phyloP scores from a whole-genome alignment of 2,888 invertebrate species.

The Noctua fimbriata region DNA sequence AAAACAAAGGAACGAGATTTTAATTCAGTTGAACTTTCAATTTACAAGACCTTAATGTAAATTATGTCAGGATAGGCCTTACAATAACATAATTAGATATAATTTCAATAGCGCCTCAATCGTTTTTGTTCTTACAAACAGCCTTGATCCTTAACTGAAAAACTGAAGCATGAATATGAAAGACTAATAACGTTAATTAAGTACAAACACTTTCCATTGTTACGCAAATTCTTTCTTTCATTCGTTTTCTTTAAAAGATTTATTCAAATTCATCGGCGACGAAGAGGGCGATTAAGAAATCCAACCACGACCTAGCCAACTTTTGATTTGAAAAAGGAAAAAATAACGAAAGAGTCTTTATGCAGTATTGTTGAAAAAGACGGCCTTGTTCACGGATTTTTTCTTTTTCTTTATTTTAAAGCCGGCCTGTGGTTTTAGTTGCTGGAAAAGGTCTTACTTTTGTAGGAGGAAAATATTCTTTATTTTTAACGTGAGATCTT shows the following conservation, averaged over 20 bases:
- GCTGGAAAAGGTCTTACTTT: not conserved
- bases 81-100: not conserved
- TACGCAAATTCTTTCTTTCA: conserved; percentile 24
- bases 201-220: conserved; percentile 43
- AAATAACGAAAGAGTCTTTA: conserved; percentile 21
- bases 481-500: not conserved
- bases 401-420: not conserved
- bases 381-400: not conserved
- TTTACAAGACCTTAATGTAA: not conserved
- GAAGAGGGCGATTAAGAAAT: conserved; percentile 33
- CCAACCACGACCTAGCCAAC: conserved; percentile 40
- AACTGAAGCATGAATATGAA: conserved; percentile 21
- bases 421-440: conserved; percentile 17
- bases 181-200: conserved; percentile 41
- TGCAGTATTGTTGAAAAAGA: conserved; percentile 41
- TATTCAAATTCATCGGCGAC: conserved; percentile 47
- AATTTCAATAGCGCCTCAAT: not conserved
- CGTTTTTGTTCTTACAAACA: not conserved
- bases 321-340: conserved; percentile 37
- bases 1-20: not conserved
- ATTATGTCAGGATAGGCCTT: not conserved
- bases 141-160: conserved; percentile 12
- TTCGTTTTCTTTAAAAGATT: conserved; percentile 32
- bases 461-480: not conserved
- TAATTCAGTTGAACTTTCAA: not conserved